Evolutionary conservation across 2,888 invertebrate genomes (phyloP), one percentile per base, ranked within the genome.

Genomic region (Cacoxenus indagator): DNA sequence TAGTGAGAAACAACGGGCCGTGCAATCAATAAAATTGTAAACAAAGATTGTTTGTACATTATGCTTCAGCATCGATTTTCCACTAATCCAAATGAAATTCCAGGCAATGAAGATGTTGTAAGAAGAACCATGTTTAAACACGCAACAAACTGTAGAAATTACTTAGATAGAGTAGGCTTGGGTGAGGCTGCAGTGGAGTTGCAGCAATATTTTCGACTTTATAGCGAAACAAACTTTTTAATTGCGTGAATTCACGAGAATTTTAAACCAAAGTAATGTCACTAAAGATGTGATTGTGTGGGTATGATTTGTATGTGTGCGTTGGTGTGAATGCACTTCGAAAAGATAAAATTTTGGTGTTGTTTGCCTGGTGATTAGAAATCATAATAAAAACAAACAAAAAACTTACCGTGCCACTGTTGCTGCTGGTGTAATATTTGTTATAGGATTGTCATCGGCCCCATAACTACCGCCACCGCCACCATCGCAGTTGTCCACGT

Each of bases 21-120:
- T n/a, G 54, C 66, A 83, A 82, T 82, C 83, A 81, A 82, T 82
- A 83, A 75, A 76, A 76, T 74, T 75, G 78, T 79, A 82, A 82
- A 83, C 81, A 82, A 83, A 70, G 69, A 82, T 82, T 71, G 69
- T 70, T 54, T n/a, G n/a, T n/a, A n/a, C 65, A 67, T 71, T 59
- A n/a, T 61, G 9, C 24, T 19, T 22, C 37, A n/a, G 8, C 76
- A 82, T 82, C 83, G 82, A 82, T 82, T 82, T 82, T 83, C 76
- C 82, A 76, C 76, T 67, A 77, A 27, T n/a, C 2, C 19, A 51
- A 48, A 55, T 29, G 45, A 9, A 29, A 57, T 19, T 31, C 31
- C 22, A 6, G 19, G n/a, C 24, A 45, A 64, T 5, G 26, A 17
- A 45, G 11, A 64, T 11, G 2, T 26, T 45, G 14, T 61, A 5